Evolutionary conservation across 2,113 vertebrate genomes (phyloP), one percentile per base, ranked within the genome.

Genomic region (Pampusana beccarii): DNA sequence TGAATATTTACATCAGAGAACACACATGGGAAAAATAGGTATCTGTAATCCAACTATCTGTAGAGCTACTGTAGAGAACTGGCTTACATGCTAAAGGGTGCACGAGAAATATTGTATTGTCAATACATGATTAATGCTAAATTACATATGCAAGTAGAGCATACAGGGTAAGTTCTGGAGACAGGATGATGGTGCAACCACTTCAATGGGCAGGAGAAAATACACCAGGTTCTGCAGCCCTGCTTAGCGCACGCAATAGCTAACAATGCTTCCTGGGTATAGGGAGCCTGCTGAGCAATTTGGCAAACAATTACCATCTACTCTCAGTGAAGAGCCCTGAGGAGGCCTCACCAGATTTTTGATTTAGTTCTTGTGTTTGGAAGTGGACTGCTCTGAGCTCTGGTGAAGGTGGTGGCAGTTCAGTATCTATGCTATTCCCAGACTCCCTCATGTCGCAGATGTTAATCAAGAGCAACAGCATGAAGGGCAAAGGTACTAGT

Each of bases 401-500:
- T 36, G 54, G 18, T 28, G 23, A 64, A 26, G 78, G 19, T 42
- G 56, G 36, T 75, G 62, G 15, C 44, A 57, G 16, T 17, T 58
- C 34, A 50, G 46, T 19, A 23, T 5, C 74, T 9, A 0, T 24
- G 34, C 69, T 88, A 1, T 56, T 80, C 64, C 60, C 75, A 78
- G 75, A 12, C 65, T 91, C 50, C 44, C 0, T 54, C 4, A 0
- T 28, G 44, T 53, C 0, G 0, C 42, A 66, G 58, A 62, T 15
- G 61, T 71, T 95, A 58, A 87, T 72, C 77, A 61, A 61, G 48
- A 96, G 80, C 82, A 88, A 17, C 1, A 0, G 80, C 88, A 46
- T 96, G 95, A 96, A 96, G 93, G 92, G 51, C 83, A 91, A 89
- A 81, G 83, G 61, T 81, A 42, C 19, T 9, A 25, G 67, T 15